Percentiles rank a stretch among this genome's conserved stretches.
phyloP scores from a whole-genome alignment of 2,797 vertebrate genomes.

The Anguilla anguilla region DNA sequence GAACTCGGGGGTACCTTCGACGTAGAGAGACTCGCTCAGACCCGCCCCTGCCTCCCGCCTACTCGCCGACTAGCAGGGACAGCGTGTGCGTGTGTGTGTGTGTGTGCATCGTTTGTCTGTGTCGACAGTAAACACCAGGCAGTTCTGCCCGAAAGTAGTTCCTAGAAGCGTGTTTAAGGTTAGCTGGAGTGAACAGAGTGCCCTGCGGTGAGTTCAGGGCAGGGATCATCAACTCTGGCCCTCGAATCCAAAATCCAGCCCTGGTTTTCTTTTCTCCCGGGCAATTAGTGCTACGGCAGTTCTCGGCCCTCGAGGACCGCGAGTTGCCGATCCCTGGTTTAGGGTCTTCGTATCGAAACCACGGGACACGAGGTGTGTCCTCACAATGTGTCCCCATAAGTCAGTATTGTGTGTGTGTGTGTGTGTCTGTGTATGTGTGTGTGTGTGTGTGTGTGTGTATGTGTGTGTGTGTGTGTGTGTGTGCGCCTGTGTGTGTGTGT shows the following conservation, averaged over 20 bases:
- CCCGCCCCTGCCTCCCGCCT: slow-evolving; percentile 64
- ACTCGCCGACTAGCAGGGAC: slow-evolving; percentile 42
- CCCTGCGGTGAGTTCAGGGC: no score
- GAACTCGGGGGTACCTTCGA: slow-evolving; percentile 99
- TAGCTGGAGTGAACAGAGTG: neutral
- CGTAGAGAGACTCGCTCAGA: slow-evolving; percentile 99
- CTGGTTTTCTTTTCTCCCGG: no score
- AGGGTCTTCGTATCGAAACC: no score
- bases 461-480: no score
- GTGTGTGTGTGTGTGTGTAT: neutral
- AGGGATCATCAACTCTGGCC: no score
- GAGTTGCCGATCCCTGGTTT: no score
- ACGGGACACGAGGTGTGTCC: neutral
- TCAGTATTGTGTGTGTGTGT: no score
- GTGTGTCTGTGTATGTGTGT: neutral
- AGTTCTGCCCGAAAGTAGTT: neutral
- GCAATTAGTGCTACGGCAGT: no score
- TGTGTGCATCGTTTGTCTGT: neutral
- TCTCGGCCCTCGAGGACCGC: no score
- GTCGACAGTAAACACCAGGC: neutral
- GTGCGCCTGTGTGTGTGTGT: no score
- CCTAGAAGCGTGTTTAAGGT: no score
- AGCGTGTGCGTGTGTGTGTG: slow-evolving; percentile 45
- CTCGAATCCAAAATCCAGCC: no score
- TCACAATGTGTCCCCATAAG: neutral